Conservation (phyloP, 2,888 invertebrate species). For the Hemistola chrysoprasaria region DNA sequence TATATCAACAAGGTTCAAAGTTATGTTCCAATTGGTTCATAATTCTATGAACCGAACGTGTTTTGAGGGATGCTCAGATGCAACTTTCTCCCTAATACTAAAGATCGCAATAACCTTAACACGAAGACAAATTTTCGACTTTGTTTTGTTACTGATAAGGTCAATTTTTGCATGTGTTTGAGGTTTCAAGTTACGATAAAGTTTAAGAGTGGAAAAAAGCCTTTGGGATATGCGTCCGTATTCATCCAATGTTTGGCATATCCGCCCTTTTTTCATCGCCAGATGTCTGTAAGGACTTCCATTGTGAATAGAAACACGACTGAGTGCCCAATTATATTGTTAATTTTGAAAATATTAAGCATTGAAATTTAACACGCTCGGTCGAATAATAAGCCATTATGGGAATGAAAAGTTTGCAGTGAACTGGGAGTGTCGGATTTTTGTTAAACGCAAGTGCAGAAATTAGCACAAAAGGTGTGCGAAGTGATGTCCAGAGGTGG, state of each 20-base stretch:
- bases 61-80: slow-evolving; percentile 79
- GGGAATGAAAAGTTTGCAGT: slow-evolving; percentile 30
- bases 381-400: slow-evolving; percentile 77
- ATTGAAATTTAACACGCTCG: slow-evolving; percentile 73
- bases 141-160: slow-evolving; percentile 20
- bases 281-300: slow-evolving; percentile 66
- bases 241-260: slow-evolving; percentile 74
- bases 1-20: slow-evolving; percentile 26
- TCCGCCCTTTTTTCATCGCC: slow-evolving; percentile 78
- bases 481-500: slow-evolving; percentile 3
- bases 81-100: slow-evolving; percentile 42
- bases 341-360: slow-evolving; percentile 79
- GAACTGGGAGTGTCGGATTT: slow-evolving; percentile 43
- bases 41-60: slow-evolving; percentile 49
- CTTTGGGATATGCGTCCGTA: slow-evolving; percentile 69
- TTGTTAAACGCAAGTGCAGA: slow-evolving; percentile 29
- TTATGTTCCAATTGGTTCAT: slow-evolving; percentile 6
- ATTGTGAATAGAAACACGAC: slow-evolving; percentile 57
- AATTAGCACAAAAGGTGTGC: slow-evolving; percentile 35
- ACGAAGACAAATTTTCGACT: slow-evolving; percentile 30
- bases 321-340: slow-evolving; percentile 81
- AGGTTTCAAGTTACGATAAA: neutral
- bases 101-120: slow-evolving; percentile 33
- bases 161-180: slow-evolving; percentile 22
- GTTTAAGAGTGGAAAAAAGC: slow-evolving; percentile 37